Conservation (phyloP, 2,113 vertebrate species). For the Cyanoramphus novaezelandiae region DNA sequence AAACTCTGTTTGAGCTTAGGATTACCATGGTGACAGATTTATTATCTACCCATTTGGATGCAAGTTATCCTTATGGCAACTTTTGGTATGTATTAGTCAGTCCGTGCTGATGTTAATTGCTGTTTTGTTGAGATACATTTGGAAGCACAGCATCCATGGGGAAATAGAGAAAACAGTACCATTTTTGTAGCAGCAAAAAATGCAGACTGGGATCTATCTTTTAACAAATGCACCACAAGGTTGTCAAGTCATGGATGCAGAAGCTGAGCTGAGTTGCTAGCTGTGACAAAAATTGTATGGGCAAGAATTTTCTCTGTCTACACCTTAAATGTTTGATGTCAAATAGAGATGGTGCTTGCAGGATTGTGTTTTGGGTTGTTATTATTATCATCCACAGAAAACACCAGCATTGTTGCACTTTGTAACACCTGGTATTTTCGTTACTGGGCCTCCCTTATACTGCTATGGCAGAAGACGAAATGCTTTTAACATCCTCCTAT, state of each 20-base stretch:
- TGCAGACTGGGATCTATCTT: not conserved
- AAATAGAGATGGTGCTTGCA: not conserved
- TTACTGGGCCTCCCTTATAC: not conserved
- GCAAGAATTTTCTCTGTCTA: not conserved
- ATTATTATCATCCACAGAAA: not conserved
- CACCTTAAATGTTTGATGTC: not conserved
- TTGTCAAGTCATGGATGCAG: not conserved
- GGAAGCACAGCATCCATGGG: not conserved
- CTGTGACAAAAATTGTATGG: not conserved
- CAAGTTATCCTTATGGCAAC: conserved; percentile 7
- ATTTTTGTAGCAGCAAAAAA: not conserved
- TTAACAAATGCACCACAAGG: not conserved
- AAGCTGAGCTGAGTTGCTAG: not conserved
- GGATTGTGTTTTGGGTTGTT: not conserved
- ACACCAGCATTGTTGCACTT: not conserved
- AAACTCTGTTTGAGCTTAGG: conserved; percentile 18
- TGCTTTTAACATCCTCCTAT: not conserved
- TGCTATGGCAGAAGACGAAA: not conserved
- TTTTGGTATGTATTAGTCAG: not conserved
- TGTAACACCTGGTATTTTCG: not conserved
- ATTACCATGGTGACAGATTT: not conserved
- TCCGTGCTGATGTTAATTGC: not conserved
- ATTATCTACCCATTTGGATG: conserved; percentile 23
- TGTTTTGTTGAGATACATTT: not conserved
- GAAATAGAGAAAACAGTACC: not conserved